A percentile compares a stretch with the other conserved stretches of the same genome.
phyloP scores from a whole-genome alignment of 1,140 invertebrate species.

The Zaprionus kolodkinae region DNA sequence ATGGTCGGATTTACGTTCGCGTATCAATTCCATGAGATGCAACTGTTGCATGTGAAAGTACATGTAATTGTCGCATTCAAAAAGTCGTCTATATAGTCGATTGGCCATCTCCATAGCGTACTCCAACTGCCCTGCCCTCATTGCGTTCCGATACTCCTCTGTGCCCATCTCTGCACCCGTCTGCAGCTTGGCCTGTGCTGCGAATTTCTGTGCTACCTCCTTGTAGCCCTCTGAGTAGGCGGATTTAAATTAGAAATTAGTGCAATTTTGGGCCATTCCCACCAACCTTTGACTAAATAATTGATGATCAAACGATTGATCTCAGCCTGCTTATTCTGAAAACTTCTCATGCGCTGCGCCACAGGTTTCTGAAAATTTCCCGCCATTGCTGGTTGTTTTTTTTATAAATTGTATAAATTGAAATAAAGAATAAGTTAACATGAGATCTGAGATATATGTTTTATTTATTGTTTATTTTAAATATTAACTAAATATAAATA shows the following conservation, averaged over 20 bases:
- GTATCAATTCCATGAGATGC: constrained; percentile 58
- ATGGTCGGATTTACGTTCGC: constrained; percentile 33
- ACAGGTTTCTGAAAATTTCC: constrained; percentile 3
- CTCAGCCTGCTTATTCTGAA: constrained; percentile 54
- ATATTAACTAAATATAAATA: no score
- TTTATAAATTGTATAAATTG: neutral
- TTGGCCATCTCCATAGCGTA: constrained; percentile 68
- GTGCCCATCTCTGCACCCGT: constrained; percentile 21
- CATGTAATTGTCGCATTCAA: constrained; percentile 64
- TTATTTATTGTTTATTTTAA: no score
- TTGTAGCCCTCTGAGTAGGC: constrained; percentile 56
- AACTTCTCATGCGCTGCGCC: constrained; percentile 64
- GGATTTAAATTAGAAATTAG: neutral
- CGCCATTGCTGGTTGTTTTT: constrained; percentile 31
- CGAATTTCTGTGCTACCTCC: constrained; percentile 53
- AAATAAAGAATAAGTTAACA: neutral
- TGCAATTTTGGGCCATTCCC: neutral
- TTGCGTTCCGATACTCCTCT: constrained; percentile 46
- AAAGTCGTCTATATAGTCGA: constrained; percentile 51
- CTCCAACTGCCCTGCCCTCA: constrained; percentile 48
- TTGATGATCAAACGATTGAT: constrained; percentile 64
- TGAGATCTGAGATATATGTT: no score
- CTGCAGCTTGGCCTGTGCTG: constrained; percentile 35
- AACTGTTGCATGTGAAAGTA: constrained; percentile 73
- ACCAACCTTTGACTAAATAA: constrained; percentile 57